Evolutionary conservation across 1,140 invertebrate species (phyloP), one percentile per base, ranked within the genome.

Genomic region (Drosophila repleta): DNA sequence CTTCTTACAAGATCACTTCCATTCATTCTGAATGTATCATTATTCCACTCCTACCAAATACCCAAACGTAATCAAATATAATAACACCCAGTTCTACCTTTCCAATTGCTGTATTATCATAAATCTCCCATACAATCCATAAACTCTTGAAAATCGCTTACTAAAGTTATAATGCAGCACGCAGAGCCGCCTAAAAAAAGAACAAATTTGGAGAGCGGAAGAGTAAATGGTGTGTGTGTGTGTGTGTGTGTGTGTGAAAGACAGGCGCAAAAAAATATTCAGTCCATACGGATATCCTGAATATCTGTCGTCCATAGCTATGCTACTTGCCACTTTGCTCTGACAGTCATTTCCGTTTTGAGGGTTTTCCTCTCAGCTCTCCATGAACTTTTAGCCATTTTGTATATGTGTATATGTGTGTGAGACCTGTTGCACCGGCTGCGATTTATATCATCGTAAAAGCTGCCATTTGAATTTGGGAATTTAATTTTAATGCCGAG

Each of bases 271-370:
- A 56, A 56, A 43, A 56, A 75, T 75, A 57, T 80, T 37, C 55
- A 63, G 56, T 80, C 66, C 75, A 65, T 63, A 67, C 79, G 79
- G 79, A 83, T 58, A 83, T 83, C 79, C 79, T 68, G 72, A 83
- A 79, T 79, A 81, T 75, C 71, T 76, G 60, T 48, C 75, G 60
- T 48, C 75, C 55, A 46, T 67, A 66, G 48, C 65, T 41, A 53
- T 55, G 53, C 56, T 49, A 71, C 66, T 35, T n/a, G 67, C 24
- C 35, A 61, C 78, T 83, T 78, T 79, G 72, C 75, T 63, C 79
- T 79, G 72, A 68, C 76, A 75, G 64, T 72, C 72, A 83, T 76
- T 83, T 83, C 80, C 80, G 79, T 83, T 84, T 35, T 37, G 3
- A 35, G 58, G 74, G 66, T 77, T 77, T 82, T 67, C 66, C 79